These are phyloP conservation scores for Cyanistes caeruleus DNA, from an alignment of 2,113 vertebrate genomes.

Conservation along the genomic window DNA sequence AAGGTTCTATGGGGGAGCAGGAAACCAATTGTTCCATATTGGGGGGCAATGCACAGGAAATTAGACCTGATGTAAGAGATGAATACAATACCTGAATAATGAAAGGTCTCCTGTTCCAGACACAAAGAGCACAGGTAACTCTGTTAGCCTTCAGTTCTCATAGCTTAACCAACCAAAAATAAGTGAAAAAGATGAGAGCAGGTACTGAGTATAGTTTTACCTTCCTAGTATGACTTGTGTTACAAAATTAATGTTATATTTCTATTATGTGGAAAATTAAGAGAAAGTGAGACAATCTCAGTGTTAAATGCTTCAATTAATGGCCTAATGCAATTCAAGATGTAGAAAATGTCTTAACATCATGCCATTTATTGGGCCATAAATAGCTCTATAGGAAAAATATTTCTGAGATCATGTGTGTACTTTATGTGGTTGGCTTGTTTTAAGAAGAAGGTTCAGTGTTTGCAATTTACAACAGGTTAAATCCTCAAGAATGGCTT, in stretches of 20 bases:
- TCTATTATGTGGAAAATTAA: not conserved
- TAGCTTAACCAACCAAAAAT: not conserved
- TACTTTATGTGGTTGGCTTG: not conserved
- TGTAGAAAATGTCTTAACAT: accelerated
- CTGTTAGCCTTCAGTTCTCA: not conserved
- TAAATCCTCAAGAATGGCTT: not conserved
- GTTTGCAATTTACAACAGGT: not conserved
- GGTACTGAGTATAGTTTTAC: not conserved
- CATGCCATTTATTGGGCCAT: accelerated
- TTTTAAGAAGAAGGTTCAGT: not conserved
- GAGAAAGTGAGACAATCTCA: not conserved
- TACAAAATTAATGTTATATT: not conserved
- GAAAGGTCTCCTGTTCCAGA: not conserved
- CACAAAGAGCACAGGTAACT: not conserved
- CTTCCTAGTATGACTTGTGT: not conserved
- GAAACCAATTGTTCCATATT: accelerated
- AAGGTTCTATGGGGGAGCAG: not conserved
- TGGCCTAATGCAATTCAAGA: not conserved
- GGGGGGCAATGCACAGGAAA: not conserved
- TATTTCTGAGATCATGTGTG: not conserved
- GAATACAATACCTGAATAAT: not conserved
- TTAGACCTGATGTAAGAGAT: not conserved
- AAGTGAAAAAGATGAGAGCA: accelerated
- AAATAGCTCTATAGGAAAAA: not conserved
- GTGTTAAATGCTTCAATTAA: not conserved